Evolutionary conservation across 2,113 vertebrate genomes (phyloP).

Genomic region (Origma solitaria): DNA sequence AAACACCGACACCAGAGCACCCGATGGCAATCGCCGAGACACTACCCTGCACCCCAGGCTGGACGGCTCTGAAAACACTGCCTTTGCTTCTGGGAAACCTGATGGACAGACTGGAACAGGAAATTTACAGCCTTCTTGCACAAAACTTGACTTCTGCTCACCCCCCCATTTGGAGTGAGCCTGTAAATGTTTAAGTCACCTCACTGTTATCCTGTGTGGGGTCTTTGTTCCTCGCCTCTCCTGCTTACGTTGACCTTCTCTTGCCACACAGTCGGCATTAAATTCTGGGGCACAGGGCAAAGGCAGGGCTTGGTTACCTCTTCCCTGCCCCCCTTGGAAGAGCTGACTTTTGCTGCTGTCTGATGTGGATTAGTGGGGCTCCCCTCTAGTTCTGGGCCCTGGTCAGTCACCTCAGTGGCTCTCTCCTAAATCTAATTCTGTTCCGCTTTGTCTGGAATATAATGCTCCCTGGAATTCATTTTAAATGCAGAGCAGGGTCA

Average conservation of each 20-base stretch:
- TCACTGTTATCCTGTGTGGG: conserved; percentile 15
- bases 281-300: conserved; percentile 17
- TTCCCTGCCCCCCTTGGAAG: background rate
- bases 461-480: conserved; percentile 40
- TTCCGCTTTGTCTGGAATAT: conserved; percentile 6
- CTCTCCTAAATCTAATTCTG: conserved; percentile 39
- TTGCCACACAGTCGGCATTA: background rate
- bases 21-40: background rate
- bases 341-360: conserved; percentile 13
- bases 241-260: background rate
- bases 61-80: background rate
- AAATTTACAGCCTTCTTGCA: conserved; percentile 37
- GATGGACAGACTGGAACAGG: background rate
- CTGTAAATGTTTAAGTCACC: conserved; percentile 42
- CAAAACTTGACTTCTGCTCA: conserved; percentile 32
- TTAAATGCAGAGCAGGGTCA: conserved; percentile 45
- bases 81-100: background rate
- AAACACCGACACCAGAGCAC: background rate
- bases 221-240: conserved; percentile 14
- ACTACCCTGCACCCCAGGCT: background rate
- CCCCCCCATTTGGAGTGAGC: background rate
- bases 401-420: conserved; percentile 27
- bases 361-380: conserved; percentile 15
- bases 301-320: conserved; percentile 3
- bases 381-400: background rate